Conservation (phyloP, 1,140 invertebrate genomes). For the Drosophila truncata region DNA sequence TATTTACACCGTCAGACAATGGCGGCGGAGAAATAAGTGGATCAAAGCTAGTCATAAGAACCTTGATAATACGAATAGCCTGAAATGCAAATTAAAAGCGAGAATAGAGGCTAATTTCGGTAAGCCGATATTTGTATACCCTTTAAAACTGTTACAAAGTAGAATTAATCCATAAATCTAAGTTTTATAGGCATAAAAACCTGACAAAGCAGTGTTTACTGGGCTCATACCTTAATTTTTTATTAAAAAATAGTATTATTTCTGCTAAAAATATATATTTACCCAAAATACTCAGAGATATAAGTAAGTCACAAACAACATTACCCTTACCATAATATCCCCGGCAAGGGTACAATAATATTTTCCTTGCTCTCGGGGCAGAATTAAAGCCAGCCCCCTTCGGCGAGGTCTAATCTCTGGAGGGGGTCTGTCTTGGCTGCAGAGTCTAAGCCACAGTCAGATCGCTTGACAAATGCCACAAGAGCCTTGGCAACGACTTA, state of each 20-base stretch:
- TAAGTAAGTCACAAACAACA: not conserved
- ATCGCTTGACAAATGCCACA: slow-evolving; percentile 61
- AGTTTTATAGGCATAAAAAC: not conserved
- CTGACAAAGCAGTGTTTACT: not conserved
- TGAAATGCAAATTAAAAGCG: slow-evolving; percentile 60
- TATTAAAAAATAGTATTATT: not conserved
- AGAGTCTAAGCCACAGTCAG: slow-evolving; percentile 12
- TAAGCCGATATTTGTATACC: not conserved
- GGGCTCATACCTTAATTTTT: no score
- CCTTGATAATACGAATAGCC: slow-evolving; percentile 56
- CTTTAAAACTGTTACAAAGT: not conserved
- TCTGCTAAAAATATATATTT: not conserved
- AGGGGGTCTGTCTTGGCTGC: slow-evolving; percentile 7
- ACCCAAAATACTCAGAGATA: not conserved
- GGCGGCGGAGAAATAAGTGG: slow-evolving; percentile 49
- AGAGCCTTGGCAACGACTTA: slow-evolving; percentile 68
- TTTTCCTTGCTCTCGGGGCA: slow-evolving; percentile 44
- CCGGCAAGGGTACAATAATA: slow-evolving; percentile 49
- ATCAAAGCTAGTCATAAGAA: slow-evolving; percentile 56
- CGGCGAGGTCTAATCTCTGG: slow-evolving; percentile 31
- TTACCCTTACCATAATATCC: not conserved
- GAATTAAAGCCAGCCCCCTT: slow-evolving; percentile 58
- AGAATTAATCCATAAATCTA: not conserved
- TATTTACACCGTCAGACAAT: slow-evolving; percentile 55
- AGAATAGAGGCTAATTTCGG: not conserved